Evolutionary conservation across 2,113 vertebrate species (phyloP).

Genomic region (Silurus glanis): DNA sequence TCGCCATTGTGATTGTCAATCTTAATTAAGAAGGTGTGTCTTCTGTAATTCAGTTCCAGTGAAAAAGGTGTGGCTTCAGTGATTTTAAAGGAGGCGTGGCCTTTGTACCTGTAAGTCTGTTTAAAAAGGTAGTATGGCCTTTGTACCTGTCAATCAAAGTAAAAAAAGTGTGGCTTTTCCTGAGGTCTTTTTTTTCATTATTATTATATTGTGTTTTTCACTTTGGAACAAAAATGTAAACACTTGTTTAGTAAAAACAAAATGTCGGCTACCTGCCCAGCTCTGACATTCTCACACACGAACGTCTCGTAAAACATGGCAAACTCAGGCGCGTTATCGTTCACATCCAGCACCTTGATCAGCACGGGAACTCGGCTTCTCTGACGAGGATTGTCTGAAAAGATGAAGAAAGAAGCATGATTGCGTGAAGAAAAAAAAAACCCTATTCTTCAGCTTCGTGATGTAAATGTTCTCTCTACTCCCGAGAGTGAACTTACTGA

Average conservation of each 20-base stretch:
- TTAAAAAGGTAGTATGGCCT: not conserved
- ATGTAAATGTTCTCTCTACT: not conserved
- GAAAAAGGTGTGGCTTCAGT: not conserved
- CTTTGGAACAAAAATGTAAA: not conserved
- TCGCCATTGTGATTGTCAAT: not conserved
- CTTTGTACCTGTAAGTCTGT: not conserved
- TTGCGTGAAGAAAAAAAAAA: not conserved
- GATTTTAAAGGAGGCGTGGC: not conserved
- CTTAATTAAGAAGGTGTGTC: not conserved
- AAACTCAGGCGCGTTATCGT: conserved; percentile 85
- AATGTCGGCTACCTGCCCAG: conserved; percentile 76
- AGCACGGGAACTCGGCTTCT: conserved; percentile 80
- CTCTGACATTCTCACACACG: conserved; percentile 86
- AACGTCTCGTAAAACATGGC: conserved; percentile 86
- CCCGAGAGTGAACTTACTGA: conserved; percentile 72
- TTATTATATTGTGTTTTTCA: not conserved
- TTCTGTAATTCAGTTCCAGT: not conserved
- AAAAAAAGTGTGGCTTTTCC: not conserved
- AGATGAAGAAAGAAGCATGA: not conserved
- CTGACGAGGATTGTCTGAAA: conserved; percentile 81
- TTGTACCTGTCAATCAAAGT: not conserved
- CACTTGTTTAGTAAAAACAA: not conserved
- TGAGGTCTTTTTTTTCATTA: not conserved
- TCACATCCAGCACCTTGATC: conserved; percentile 83
- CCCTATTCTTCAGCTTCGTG: not conserved